Base-by-base conservation (phyloP, 2,888 invertebrate species). In the Prostheceraeus crozeri region DNA sequence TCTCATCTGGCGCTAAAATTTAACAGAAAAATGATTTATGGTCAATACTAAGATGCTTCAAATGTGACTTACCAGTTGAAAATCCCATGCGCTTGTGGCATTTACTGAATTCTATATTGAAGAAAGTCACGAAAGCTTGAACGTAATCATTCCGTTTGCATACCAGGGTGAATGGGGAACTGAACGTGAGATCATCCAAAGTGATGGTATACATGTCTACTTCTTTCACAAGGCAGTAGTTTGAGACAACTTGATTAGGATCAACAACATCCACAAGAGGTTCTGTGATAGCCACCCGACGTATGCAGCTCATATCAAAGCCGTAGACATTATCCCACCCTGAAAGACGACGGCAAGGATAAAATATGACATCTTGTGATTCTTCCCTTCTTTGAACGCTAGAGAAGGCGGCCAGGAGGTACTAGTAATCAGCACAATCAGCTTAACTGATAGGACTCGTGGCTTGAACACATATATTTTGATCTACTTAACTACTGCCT, bases 301-400 rank as follows among this genome's bases (percentile, higher is more conserved):
- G 82, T 74, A 99, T 96, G 68, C 89, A 89, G 68, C 89, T 90
- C 98, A 99, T 99, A 77, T 99, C 89, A 74, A 99, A 99, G 53
- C 98, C 98, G 71, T 99, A 98, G 1, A 99, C 98, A 78, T 90
- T 90, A 72, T 96, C 93, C 98, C 98, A 98, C 94, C 80, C 80
- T 77, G 66, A 19, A 69, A 66, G 35, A 25, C 60, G 52, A n/a
- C n/a, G n/a, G n/a, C n/a, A n/a, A n/a, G n/a, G n/a, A 60, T 33
- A 14, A 11, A 45, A 35, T n/a, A n/a, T n/a, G n/a, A n/a, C n/a
- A n/a, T n/a, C n/a, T n/a, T n/a, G n/a, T n/a, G n/a, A n/a, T n/a
- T n/a, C n/a, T n/a, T n/a, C n/a, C n/a, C n/a, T n/a, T n/a, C n/a
- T n/a, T n/a, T n/a, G n/a, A n/a, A n/a, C n/a, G n/a, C n/a, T n/a